Percentiles rank a stretch among this genome's conserved stretches.
Conservation (phyloP, 2,113 vertebrate species). For the Gallinago paraguaiae region DNA sequence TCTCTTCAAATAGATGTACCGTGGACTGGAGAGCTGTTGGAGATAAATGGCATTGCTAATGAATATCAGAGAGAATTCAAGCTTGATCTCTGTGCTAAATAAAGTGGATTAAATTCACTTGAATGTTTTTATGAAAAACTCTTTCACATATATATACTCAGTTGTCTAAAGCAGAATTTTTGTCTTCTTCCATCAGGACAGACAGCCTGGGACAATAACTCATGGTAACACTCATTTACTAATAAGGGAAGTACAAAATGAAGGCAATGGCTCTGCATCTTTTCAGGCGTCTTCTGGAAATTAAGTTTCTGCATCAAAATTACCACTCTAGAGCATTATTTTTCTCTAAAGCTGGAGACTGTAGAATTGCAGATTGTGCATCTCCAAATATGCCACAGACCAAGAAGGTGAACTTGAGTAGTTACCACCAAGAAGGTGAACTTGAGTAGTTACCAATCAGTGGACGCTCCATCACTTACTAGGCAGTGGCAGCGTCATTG, state of each 20-base stretch:
- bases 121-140: background rate
- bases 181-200: background rate
- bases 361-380: background rate
- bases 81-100: background rate
- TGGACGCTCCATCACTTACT: rapidly evolving
- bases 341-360: background rate
- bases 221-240: background rate
- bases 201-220: background rate
- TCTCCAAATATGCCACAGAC: background rate
- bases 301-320: background rate
- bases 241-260: background rate
- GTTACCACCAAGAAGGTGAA: background rate
- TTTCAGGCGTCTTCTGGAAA: background rate
- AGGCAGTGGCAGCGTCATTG: background rate
- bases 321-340: background rate
- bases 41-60: background rate
- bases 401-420: background rate
- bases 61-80: background rate
- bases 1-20: background rate
- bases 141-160: background rate
- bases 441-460: background rate
- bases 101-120: background rate
- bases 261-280: background rate
- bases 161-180: background rate
- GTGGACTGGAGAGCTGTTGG: background rate